Base-by-base conservation (phyloP, 2,797 vertebrate genomes). In the Tachyglossus aculeatus region DNA sequence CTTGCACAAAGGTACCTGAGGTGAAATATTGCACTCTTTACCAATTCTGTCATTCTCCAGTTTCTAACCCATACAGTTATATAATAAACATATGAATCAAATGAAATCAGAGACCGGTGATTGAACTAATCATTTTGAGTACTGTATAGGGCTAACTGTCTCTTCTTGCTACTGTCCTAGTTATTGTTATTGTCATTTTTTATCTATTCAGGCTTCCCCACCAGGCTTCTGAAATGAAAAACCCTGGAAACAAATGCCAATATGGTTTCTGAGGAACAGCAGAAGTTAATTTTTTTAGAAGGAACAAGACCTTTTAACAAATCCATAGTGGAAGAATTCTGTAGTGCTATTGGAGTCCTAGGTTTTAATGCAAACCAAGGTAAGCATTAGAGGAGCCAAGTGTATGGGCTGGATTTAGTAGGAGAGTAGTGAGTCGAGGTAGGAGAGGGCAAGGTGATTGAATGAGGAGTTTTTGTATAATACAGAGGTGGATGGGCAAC, bases 241-340 rank as follows among this genome's bases (percentile, higher is more conserved):
- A 68, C 9, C 34, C 38, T 45, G 65, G 5, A 52, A 77, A 44
- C 15, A 66, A 60, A 72, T 18, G 33, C 12, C 40, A 15, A 51
- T 29, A 7, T 43, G 31, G 60, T 21, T 37, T 13, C 34, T 57
- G 18, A 2, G 79, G 72, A 77, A 36, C 22, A 13, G 0, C 1
- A 67, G 9, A 60, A 68, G 11, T 55, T 47, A 54, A 62, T 54
- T 48, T 71, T 39, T 72, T 74, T 51, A 67, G 29, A 14, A 16
- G 22, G 16, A 79, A 16, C 50, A 60, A 68, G 67, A 0, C 12
- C 65, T n/a, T 22, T n/a, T n/a, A n/a, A n/a, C n/a, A n/a, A n/a
- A n/a, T n/a, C n/a, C n/a, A n/a, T n/a, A n/a, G n/a, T n/a, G n/a
- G n/a, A n/a, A n/a, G n/a, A n/a, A n/a, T n/a, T n/a, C n/a, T n/a